A percentile compares a stretch with the other conserved stretches of the same genome.
These are phyloP conservation scores for Vireo altiloquus DNA, from an alignment of 2,113 vertebrate genomes.

Conservation along the genomic window DNA sequence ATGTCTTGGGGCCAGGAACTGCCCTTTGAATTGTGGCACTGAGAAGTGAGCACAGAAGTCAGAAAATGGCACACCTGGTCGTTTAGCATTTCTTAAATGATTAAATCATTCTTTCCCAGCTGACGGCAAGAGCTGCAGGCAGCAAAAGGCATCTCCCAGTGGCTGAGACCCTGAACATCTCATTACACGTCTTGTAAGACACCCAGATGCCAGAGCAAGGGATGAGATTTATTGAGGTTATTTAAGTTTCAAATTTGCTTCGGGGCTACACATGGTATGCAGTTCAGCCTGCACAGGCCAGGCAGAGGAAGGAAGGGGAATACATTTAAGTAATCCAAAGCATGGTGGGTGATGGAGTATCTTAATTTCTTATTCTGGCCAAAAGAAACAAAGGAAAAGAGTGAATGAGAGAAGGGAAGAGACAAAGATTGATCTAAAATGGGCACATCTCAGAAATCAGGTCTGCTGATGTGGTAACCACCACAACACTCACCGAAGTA, in stretches of 20 bases:
- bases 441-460: not conserved
- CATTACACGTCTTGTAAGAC: not conserved
- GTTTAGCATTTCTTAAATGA: not conserved
- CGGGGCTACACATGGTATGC: not conserved
- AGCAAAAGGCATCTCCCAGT: not conserved
- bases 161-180: not conserved
- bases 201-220: not conserved
- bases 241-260: not conserved
- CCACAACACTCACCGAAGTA: not conserved
- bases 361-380: not conserved
- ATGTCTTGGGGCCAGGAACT: constrained; percentile 14
- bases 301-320: not conserved
- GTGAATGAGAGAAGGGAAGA: not conserved
- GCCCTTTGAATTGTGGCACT: constrained; percentile 26
- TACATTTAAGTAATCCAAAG: not conserved
- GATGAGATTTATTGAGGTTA: not conserved
- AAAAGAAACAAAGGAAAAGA: not conserved
- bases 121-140: not conserved
- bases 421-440: not conserved
- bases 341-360: not conserved
- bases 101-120: not conserved
- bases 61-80: constrained; percentile 16
- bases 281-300: not conserved
- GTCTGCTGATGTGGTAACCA: not conserved
- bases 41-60: constrained; percentile 13